Evolutionary conservation across 2,888 invertebrate species (phyloP), one percentile per base, ranked within the genome.

Genomic region (Sthenelais limicola): DNA sequence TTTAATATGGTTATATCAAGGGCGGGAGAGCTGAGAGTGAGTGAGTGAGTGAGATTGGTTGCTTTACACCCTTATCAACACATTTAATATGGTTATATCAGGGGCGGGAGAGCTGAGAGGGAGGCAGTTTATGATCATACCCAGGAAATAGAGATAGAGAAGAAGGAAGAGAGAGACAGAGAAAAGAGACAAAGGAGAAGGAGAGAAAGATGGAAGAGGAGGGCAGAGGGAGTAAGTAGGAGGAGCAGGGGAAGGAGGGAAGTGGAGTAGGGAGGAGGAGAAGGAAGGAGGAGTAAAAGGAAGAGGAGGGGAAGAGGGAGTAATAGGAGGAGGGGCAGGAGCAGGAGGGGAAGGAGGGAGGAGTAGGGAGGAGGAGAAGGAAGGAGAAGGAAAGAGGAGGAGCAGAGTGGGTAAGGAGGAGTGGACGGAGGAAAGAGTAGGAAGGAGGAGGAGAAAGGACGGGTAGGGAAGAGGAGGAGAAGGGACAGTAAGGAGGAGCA

Each of bases 191-290:
- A n/a, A n/a, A n/a, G n/a, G n/a, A n/a, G n/a, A n/a, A n/a, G n/a
- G n/a, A n/a, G n/a, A n/a, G n/a, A n/a, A n/a, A n/a, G n/a, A n/a
- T n/a, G n/a, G n/a, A n/a, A n/a, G n/a, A n/a, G n/a, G n/a, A n/a
- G n/a, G n/a, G n/a, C n/a, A n/a, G n/a, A n/a, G n/a, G 58, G 56
- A 56, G 56, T 28, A 5, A 1, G 56, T n/a, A 7, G 21, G 56
- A 21, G 15, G 21, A 28, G 56, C n/a, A 7, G 28, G 28, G 28
- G 5, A 56, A 24, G 56, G n/a, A 7, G 28, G 5, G 12, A 7
- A 21, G 35, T n/a, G 7, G 33, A 28, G 28, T n/a, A 43, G 47
- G n/a, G 47, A n/a, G n/a, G n/a, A n/a, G n/a, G n/a, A n/a, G 47
- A 43, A n/a, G 47, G 47, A 32, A 32, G 56, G 30, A 30, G 30